Base-by-base conservation (phyloP, 2,797 vertebrate genomes). In the Lindbergichthys nudifrons region DNA sequence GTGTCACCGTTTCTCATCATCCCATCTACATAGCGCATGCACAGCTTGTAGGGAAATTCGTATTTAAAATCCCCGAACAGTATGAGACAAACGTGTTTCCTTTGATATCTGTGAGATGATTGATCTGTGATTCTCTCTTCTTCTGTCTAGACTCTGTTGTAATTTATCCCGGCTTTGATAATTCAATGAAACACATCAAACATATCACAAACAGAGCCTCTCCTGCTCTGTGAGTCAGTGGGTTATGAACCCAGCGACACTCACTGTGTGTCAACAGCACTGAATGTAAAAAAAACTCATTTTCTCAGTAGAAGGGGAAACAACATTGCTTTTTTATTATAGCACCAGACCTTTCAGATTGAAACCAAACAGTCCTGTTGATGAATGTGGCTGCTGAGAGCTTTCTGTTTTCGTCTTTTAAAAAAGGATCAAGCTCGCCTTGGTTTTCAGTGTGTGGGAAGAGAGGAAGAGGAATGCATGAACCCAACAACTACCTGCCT, bases 161-260 rank as follows among this genome's bases (percentile, higher is more conserved):
- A 64, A 73, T 66, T 85, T 80, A 80, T 14, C 54, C 56, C 2
- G 3, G 67, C 79, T 85, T 81, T 83, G 68, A 85, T 85, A 85
- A 89, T 77, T 77, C 65, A 83, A 51, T 83, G 71, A 75, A 84
- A 79, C 51, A 75, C 77, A 87, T 89, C 83, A 87, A 77, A 79
- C 75, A 68, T 52, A 61, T 75, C 54, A 74, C 46, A 73, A 54
- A 81, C 11, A 73, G 48, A 82, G 46, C 70, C 80, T 82, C 66
- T 70, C 77, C 64, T 73, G 32, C 70, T 73, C 46, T 71, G 47
- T 75, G 71, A 75, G 70, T 81, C 77, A 74, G 66, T 71, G 56
- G 72, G 76, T 86, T 82, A 75, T 67, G 75, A 85, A 78, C 69
- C 56, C 52, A 47, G 32, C 59, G 51, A 61, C 71, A 58, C 59